phyloP scores from a whole-genome alignment of 2,113 vertebrate genomes.

The Paradoxurus hermaphroditus region DNA sequence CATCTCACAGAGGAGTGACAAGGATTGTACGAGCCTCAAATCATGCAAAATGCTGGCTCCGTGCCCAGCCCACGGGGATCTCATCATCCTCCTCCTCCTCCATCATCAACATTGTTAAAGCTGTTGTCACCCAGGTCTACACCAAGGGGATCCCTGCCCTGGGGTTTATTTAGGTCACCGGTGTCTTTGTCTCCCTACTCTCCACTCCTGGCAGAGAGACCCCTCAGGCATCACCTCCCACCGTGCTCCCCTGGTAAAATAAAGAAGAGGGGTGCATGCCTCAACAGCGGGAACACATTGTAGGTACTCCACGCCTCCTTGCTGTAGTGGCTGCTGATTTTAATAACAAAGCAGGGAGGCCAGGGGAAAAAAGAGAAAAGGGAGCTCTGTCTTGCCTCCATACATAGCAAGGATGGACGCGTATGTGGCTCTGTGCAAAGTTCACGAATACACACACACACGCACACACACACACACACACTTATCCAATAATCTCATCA shows the following conservation, averaged over 20 bases:
- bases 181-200: neutral
- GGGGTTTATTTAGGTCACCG: neutral
- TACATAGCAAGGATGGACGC: neutral
- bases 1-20: no score
- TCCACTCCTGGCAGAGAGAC: neutral
- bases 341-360: no score
- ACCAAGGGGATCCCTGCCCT: neutral
- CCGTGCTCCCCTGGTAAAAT: neutral
- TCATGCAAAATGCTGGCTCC: no score
- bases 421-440: neutral
- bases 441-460: neutral
- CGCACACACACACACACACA: accelerated
- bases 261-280: neutral
- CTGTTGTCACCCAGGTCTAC: neutral
- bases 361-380: neutral
- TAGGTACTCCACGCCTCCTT: neutral
- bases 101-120: neutral
- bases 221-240: neutral
- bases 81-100: neutral
- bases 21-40: accelerated
- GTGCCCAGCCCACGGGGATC: accelerated
- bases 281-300: neutral
- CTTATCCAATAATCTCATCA: accelerated
- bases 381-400: neutral
- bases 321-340: neutral